phyloP scores from a whole-genome alignment of 2,888 invertebrate species.

The Ischnura elegans region DNA sequence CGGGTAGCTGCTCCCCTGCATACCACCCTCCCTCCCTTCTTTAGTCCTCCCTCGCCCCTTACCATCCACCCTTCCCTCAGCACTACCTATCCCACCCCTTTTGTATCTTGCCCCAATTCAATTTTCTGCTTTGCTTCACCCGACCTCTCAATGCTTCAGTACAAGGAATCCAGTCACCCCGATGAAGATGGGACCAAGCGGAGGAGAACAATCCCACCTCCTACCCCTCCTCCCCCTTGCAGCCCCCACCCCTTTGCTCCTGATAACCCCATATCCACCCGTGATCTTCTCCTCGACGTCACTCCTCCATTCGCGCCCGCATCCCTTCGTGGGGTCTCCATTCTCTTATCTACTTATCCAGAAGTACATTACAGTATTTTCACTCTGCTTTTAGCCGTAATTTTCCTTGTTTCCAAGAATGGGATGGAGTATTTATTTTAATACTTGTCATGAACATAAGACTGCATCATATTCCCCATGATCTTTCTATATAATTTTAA shows the following conservation, averaged over 20 bases:
- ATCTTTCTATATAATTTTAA: no score
- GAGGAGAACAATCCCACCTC: background rate
- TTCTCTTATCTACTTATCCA: no score
- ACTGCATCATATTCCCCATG: no score
- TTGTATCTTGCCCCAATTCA: constrained; percentile 65
- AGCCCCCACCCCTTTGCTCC: background rate
- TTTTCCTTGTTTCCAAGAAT: no score
- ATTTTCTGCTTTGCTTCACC: constrained; percentile 66
- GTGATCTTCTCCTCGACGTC: background rate
- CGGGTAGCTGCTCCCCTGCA: background rate
- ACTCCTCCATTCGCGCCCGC: no score
- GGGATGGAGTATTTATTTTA: no score
- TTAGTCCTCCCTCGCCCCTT: no score
- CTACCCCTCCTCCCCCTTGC: background rate
- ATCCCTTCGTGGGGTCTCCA: no score
- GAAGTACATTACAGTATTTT: no score
- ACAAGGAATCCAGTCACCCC: constrained; percentile 62
- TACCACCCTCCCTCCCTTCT: background rate
- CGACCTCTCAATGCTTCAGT: constrained; percentile 56
- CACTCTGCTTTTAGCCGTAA: no score
- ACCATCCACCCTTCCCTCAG: constrained; percentile 8
- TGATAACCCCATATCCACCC: background rate
- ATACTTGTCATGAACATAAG: no score
- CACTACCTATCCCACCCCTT: constrained; percentile 48
- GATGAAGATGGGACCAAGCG: constrained; percentile 61